A percentile compares a stretch with the other conserved stretches of the same genome.
phyloP scores from a whole-genome alignment of 2,113 vertebrate species.

The rat (Rattus norvegicus) region GRCr8 NC_086027.1:83546001-83546500 shows the following conservation, averaged over 20 bases:
- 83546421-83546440: not conserved
- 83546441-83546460: not conserved
- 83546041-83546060: no score
- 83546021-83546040: no score
- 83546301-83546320: not conserved
- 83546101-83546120: not conserved
- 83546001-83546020: not conserved
- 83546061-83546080: no score
- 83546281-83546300: not conserved
- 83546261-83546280: not conserved
- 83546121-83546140: not conserved
- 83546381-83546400: not conserved
- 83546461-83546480: not conserved
- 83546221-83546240: not conserved
- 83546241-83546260: not conserved
- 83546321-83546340: not conserved
- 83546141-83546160: not conserved
- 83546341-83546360: not conserved
- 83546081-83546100: no score
- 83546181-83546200: not conserved
- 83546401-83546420: not conserved
- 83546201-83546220: not conserved
- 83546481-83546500: not conserved
- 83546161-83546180: not conserved
- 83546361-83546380: not conserved